Percentiles rank a stretch among this genome's conserved stretches.
phyloP scores from a whole-genome alignment of 2,797 vertebrate species.

The Semaprochilodus insignis region DNA sequence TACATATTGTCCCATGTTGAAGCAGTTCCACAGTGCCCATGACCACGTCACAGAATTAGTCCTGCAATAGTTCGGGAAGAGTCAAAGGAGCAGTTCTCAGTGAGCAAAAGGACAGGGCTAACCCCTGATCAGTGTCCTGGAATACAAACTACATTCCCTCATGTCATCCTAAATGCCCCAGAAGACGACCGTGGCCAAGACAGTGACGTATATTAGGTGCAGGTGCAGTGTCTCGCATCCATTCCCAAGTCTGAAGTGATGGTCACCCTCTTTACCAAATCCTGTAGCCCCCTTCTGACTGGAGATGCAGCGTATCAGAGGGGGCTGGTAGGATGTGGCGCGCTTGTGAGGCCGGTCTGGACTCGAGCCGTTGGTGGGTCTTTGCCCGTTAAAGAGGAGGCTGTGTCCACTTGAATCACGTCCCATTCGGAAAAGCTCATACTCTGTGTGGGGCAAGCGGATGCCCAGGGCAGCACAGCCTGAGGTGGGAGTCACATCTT shows the following conservation, averaged over 20 bases:
- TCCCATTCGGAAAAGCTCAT: constrained; percentile 87
- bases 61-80: not conserved
- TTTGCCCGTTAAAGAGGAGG: constrained; percentile 86
- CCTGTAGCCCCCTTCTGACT: constrained; percentile 67
- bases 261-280: constrained; percentile 47
- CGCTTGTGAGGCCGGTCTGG: constrained; percentile 83
- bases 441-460: constrained; percentile 88
- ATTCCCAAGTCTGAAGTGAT: constrained; percentile 63
- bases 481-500: constrained; percentile 86
- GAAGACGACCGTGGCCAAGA: constrained; percentile 1
- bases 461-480: constrained; percentile 87
- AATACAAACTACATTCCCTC: not conserved
- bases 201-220: not conserved
- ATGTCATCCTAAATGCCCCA: constrained; percentile 9
- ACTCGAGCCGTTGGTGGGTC: constrained; percentile 87
- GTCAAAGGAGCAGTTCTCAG: not conserved
- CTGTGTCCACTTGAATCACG: constrained; percentile 79
- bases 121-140: not conserved
- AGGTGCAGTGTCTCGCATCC: constrained; percentile 44
- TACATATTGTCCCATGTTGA: constrained; percentile 8
- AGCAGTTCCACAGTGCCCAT: constrained; percentile 7
- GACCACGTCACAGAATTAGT: constrained; percentile 11
- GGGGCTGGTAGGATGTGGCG: constrained; percentile 88
- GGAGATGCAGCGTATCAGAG: constrained; percentile 80
- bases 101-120: constrained; percentile 4